These are phyloP conservation scores for Betta splendens DNA, from an alignment of 2,797 vertebrate genomes.

Conservation along the genomic window DNA sequence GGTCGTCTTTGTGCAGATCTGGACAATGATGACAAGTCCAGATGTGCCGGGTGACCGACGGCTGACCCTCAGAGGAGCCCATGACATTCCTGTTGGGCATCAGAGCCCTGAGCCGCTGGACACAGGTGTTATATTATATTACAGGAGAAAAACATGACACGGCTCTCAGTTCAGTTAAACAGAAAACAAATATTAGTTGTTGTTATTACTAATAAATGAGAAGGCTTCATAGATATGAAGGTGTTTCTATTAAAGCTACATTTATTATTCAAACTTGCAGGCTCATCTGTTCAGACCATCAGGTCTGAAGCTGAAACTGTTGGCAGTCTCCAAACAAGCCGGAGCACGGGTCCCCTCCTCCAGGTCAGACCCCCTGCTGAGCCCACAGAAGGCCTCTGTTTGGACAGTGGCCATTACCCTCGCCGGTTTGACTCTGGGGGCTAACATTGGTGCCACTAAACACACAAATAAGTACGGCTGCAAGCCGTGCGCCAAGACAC, in stretches of 20 bases:
- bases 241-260: no score
- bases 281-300: constrained; percentile 56
- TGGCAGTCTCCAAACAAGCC: constrained; percentile 47
- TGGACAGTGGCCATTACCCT: constrained; percentile 66
- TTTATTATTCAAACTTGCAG: no score
- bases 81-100: constrained; percentile 54
- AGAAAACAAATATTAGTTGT: background rate
- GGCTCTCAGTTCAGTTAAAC: background rate
- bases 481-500: constrained; percentile 54
- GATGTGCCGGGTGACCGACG: constrained; percentile 75
- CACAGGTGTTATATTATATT: constrained; percentile 32
- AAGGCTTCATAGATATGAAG: no score
- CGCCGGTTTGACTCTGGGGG: constrained; percentile 63
- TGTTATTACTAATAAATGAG: no score
- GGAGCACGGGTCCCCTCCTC: background rate
- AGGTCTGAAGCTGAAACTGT: constrained; percentile 39
- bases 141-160: background rate
- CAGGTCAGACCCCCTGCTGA: constrained; percentile 55
- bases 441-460: constrained; percentile 65
- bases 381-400: constrained; percentile 80
- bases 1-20: constrained; percentile 59
- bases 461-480: constrained; percentile 63
- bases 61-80: constrained; percentile 60
- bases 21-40: constrained; percentile 76
- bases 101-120: constrained; percentile 36